These are phyloP conservation scores for Callyntrura sp. DNA, from an alignment of 2,888 invertebrate genomes.

Conservation along the genomic window DNA sequence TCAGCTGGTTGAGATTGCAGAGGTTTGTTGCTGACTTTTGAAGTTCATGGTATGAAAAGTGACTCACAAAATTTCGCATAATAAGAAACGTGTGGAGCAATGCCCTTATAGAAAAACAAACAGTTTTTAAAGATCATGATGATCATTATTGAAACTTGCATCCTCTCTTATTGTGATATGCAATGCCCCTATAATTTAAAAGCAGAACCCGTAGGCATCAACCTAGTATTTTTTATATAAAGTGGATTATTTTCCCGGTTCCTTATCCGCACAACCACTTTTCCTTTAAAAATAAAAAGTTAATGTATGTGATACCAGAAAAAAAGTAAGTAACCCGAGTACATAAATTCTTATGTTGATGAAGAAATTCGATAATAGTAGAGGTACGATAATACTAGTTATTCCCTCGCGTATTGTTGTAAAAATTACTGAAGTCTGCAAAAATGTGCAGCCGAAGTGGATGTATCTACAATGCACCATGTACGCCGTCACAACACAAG, in stretches of 20 bases:
- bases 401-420: background rate
- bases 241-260: slow-evolving; percentile 22
- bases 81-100: slow-evolving; percentile 55
- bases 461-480: too few species aligned
- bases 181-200: background rate
- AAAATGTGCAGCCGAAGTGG: too few species aligned
- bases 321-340: background rate
- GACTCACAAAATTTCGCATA: background rate
- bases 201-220: slow-evolving; percentile 28
- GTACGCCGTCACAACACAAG: too few species aligned
- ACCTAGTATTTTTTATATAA: background rate
- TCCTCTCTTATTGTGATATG: background rate
- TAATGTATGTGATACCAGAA: slow-evolving; percentile 9
- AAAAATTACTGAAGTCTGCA: too few species aligned
- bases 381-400: slow-evolving; percentile 19
- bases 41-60: slow-evolving; percentile 16
- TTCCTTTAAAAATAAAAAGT: slow-evolving; percentile 42
- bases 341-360: slow-evolving; percentile 66
- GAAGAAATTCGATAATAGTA: slow-evolving; percentile 65
- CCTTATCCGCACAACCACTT: slow-evolving; percentile 23
- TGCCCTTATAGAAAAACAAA: slow-evolving; percentile 57
- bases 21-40: too few species aligned
- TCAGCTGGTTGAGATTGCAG: background rate
- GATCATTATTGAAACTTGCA: slow-evolving; percentile 37
- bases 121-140: slow-evolving; percentile 54